phyloP scores from a whole-genome alignment of 2,113 vertebrate species.

The Oxyura jamaicensis region DNA sequence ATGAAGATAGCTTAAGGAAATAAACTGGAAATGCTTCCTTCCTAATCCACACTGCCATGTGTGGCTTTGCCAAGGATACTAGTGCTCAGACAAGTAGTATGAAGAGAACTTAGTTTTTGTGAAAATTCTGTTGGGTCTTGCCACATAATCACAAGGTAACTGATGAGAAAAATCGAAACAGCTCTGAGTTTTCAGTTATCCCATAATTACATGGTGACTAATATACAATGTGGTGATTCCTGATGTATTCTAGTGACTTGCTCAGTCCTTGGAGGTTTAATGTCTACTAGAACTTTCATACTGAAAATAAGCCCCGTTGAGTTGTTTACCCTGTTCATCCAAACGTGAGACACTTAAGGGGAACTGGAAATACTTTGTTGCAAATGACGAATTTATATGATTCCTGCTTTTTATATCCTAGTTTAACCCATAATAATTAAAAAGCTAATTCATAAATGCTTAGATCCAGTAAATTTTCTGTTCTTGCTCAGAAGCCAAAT shows the following conservation, averaged over 20 bases:
- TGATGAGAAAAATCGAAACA: neutral
- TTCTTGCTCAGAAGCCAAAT: neutral
- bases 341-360: accelerated
- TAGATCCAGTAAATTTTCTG: neutral
- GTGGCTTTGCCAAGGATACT: neutral
- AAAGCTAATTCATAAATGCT: neutral
- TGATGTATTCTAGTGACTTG: neutral
- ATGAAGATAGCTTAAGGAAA: neutral
- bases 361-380: neutral
- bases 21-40: slow-evolving; percentile 54
- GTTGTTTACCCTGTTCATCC: neutral
- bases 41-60: slow-evolving; percentile 2
- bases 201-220: neutral
- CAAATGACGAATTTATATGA: neutral
- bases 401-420: neutral
- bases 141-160: neutral
- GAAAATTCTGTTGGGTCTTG: neutral
- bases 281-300: neutral
- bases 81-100: neutral
- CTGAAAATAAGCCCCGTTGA: neutral
- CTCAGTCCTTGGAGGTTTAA: neutral
- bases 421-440: neutral
- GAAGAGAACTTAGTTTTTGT: neutral
- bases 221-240: neutral
- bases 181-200: neutral